Conservation (phyloP, 37 sponge, comb jelly and placozoan genomes). For the Spongilla lacustris region DNA sequence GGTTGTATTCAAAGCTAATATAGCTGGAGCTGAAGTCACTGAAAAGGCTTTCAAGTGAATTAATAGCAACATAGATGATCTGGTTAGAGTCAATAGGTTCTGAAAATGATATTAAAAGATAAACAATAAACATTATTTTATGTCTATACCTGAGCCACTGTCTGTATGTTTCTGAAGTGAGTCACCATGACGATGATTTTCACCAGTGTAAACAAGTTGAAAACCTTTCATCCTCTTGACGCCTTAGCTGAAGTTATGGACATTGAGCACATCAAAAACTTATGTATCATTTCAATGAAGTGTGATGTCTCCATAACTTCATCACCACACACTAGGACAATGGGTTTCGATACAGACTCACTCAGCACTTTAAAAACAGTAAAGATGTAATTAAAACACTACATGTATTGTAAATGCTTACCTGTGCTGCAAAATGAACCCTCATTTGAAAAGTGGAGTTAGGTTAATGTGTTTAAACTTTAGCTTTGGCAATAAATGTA, state of each 20-base stretch:
- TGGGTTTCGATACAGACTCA: constrained; percentile 43
- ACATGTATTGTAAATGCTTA: not conserved
- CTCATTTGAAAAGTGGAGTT: constrained; percentile 28
- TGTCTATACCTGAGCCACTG: not conserved
- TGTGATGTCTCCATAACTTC: constrained; percentile 31
- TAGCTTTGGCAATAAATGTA: not conserved
- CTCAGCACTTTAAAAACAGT: constrained; percentile 18
- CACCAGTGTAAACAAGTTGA: constrained; percentile 8
- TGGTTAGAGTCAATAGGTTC: not conserved
- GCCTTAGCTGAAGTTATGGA: constrained; percentile 17
- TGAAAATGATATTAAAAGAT: not conserved
- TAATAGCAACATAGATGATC: not conserved
- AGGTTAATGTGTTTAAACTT: constrained; percentile 11
- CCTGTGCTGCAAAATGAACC: constrained; percentile 29
- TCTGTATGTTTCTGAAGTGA: constrained; percentile 1
- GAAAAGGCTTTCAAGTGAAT: constrained; percentile 1
- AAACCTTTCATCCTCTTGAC: not conserved
- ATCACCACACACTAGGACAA: constrained; percentile 11
- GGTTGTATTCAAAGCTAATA: not conserved
- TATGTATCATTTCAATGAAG: constrained; percentile 27
- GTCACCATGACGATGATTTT: constrained; percentile 2
- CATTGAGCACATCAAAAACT: constrained; percentile 44
- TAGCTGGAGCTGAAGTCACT: not conserved
- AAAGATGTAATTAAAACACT: not conserved
- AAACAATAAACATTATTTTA: not conserved